Evolutionary conservation across 2,888 invertebrate species (phyloP).

Genomic region (Alviniconcha strummeri): DNA sequence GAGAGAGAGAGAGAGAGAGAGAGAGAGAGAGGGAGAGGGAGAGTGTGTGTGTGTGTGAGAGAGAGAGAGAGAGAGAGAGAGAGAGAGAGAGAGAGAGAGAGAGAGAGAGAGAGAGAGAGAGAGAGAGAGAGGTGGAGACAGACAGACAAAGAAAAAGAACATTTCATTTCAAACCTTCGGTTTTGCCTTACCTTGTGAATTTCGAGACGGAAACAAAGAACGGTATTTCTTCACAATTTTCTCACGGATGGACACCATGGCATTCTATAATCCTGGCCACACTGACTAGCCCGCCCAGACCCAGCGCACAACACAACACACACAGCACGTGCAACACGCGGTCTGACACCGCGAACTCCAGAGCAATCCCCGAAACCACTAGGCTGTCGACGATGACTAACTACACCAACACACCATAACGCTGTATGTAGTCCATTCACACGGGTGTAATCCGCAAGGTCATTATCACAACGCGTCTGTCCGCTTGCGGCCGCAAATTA

Average conservation of each 20-base stretch:
- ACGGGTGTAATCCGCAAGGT: too few species aligned
- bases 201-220: conserved; percentile 50
- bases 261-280: background rate
- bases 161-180: too few species aligned
- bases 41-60: background rate
- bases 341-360: too few species aligned
- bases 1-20: conserved; percentile 2
- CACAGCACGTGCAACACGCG: too few species aligned
- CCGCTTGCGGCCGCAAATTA: too few species aligned
- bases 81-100: conserved; percentile 3
- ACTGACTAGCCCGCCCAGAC: background rate
- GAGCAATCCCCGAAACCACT: too few species aligned
- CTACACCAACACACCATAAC: too few species aligned
- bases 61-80: background rate
- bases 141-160: background rate
- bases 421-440: too few species aligned
- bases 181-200: conserved; percentile 1
- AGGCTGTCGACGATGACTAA: too few species aligned
- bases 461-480: too few species aligned
- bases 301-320: too few species aligned
- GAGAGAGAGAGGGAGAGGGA: background rate
- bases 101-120: conserved; percentile 7
- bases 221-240: conserved; percentile 62
- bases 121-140: background rate
- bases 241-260: conserved; percentile 61